Evolutionary conservation across 2,113 vertebrate genomes (phyloP).

Genomic region (Petroica traversi): DNA sequence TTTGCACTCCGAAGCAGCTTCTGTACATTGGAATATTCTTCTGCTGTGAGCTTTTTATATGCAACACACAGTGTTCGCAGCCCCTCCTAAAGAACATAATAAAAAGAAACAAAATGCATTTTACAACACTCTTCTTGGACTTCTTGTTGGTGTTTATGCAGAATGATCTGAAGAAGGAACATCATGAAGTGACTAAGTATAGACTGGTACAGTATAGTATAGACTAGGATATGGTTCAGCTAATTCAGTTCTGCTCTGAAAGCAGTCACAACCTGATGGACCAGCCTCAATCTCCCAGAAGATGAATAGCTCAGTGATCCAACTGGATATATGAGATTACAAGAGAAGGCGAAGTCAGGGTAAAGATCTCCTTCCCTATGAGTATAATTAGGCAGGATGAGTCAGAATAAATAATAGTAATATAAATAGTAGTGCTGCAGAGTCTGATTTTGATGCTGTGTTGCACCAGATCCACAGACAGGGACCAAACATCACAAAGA

Average conservation of each 20-base stretch:
- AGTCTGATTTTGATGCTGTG: not conserved
- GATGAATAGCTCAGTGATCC: not conserved
- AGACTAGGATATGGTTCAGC: not conserved
- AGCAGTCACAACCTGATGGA: not conserved
- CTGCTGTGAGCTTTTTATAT: conserved; percentile 81
- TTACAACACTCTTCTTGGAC: not conserved
- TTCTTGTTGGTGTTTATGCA: not conserved
- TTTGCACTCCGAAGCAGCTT: conserved; percentile 81
- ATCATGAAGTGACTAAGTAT: not conserved
- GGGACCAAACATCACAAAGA: not conserved
- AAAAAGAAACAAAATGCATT: not conserved
- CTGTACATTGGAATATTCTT: conserved; percentile 78
- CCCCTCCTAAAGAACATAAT: conserved; percentile 80
- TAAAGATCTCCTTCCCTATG: not conserved
- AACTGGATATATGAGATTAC: not conserved
- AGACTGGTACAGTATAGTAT: not conserved
- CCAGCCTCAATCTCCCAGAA: not conserved
- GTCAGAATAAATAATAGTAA: not conserved
- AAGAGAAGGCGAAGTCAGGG: not conserved
- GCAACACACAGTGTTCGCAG: conserved; percentile 92
- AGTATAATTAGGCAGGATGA: not conserved
- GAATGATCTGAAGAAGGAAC: not conserved
- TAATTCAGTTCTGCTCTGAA: not conserved
- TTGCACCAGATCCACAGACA: not conserved
- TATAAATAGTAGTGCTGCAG: not conserved